Evolutionary conservation across 1,140 invertebrate genomes (phyloP), one percentile per base, ranked within the genome.

Genomic region (Euwallacea similis): DNA sequence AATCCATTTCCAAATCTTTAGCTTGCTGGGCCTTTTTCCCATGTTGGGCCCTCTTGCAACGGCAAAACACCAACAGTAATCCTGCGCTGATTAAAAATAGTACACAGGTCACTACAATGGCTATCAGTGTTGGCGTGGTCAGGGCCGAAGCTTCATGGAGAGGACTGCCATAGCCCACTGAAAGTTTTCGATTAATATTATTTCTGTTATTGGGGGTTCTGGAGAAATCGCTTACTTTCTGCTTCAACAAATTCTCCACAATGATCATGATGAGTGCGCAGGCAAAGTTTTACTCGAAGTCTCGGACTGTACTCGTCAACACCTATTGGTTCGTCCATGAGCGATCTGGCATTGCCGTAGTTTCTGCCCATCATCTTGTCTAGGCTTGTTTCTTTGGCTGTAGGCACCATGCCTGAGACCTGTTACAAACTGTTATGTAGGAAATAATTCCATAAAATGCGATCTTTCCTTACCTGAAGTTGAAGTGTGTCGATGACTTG

Each of bases 1-100:
- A 90, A 79, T 94, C 92, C 90, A 93, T 93, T 83, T 95, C 93
- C 80, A 94, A 94, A 79, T 95, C 92, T 82, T 95, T 96, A 72
- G 91, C 89, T 75, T 87, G 88, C 54, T 85, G 84, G 79, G 93
- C 93, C 80, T 94, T 93, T 61, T 71, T 70, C 4, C 66, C 63
- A 58, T 88, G 90, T 79, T 93, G 91, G 76, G 90, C 91, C 70
- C 89, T 87, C 75, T 92, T 91, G 82, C 93, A 95, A 64, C 92
- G 91, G 78, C 93, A 96, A 85, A 94, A 96, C 73, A 95, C 86
- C 64, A 94, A 84, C 21, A 94, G 80, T 7, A 96, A 82, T 11
- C 88, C 89, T 44, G 91, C 85, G 78, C 94, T 91, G 0, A 95
- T 83, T 0, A 94, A 82, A 75, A 93, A 90, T 7, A 95, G 89